Base-by-base conservation (phyloP, 2,888 invertebrate genomes). In the Noctuana brunneofusca region DNA sequence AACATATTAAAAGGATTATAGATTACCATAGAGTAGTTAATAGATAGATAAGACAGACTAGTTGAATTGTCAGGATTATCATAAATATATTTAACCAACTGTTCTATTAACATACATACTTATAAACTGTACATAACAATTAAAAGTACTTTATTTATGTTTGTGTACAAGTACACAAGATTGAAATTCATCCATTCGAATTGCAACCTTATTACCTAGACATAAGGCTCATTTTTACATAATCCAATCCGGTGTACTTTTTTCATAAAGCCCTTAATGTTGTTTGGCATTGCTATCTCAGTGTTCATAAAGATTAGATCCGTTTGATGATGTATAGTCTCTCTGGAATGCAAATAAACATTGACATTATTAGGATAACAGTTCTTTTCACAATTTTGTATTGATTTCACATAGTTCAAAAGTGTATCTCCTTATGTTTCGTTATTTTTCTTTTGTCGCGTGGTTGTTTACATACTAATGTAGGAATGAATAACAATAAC, bases 261-360 rank as follows among this genome's bases (percentile, higher is more conserved):
- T n/a, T 18, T 14, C n/a, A 43, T 20, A 32, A 16, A 20, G 35
- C 16, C 35, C 32, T 20, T 43, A 5, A 11, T 41, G 12, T 30
- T 9, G 32, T 46, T 46, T 46, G 56, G 30, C 46, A 30, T 24
- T 12, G 46, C 43, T 60, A 62, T 55, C 55, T 62, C 18, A 14
- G 32, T 24, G 18, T 54, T 32, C 35, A 22, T 43, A 43, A 27
- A 60, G 55, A 55, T 62, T 38, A 55, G 48, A 62, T 55, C 48
- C 54, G 20, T 60, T 62, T 62, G 60, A 49, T 55, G 54, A 55
- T 55, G 54, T 20, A 62, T 38, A 27, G 38, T 38, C 38, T 55
- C 60, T 38, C 54, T 62, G 60, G 60, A 62, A 62, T 62, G 55
- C 48, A 62, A 62, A 60, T 53, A 48, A 54, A 60, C n/a, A 49